Percentiles rank a stretch among this genome's conserved stretches.
Conservation (phyloP, 2,888 invertebrate species). For the Camptogramma bilineatum region DNA sequence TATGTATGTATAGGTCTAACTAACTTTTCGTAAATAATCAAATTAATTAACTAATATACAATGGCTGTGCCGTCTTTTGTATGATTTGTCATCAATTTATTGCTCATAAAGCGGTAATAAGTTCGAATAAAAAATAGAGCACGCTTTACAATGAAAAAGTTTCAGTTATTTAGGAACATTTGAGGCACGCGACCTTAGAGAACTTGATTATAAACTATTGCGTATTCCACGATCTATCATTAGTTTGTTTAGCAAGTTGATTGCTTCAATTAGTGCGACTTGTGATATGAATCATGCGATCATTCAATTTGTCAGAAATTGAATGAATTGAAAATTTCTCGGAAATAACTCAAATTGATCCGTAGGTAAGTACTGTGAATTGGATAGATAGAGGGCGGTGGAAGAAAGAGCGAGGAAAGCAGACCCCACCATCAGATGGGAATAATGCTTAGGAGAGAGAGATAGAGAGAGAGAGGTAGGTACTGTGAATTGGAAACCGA, state of each 20-base stretch:
- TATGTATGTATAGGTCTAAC: background rate
- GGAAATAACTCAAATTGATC: background rate
- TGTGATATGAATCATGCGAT: conserved; percentile 49
- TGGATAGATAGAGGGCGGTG: no score
- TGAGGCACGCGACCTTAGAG: conserved; percentile 50
- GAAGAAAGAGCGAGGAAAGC: no score
- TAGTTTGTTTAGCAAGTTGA: conserved; percentile 55
- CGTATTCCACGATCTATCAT: conserved; percentile 38
- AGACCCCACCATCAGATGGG: no score
- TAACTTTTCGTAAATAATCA: background rate
- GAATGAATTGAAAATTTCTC: no score
- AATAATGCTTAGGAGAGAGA: no score
- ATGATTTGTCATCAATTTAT: conserved; percentile 25
- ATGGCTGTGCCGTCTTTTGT: background rate
- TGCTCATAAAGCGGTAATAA: conserved; percentile 15
- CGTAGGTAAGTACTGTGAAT: background rate
- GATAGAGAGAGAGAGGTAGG: no score
- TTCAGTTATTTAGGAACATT: conserved; percentile 34
- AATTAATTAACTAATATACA: background rate
- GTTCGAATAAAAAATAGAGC: conserved; percentile 16
- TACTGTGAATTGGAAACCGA: no score
- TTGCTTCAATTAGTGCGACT: conserved; percentile 55
- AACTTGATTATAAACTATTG: background rate
- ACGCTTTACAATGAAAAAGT: conserved; percentile 25
- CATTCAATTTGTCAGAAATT: conserved; percentile 16